phyloP scores from a whole-genome alignment of 2,888 invertebrate genomes.

The Ceraclea dissimilis region DNA sequence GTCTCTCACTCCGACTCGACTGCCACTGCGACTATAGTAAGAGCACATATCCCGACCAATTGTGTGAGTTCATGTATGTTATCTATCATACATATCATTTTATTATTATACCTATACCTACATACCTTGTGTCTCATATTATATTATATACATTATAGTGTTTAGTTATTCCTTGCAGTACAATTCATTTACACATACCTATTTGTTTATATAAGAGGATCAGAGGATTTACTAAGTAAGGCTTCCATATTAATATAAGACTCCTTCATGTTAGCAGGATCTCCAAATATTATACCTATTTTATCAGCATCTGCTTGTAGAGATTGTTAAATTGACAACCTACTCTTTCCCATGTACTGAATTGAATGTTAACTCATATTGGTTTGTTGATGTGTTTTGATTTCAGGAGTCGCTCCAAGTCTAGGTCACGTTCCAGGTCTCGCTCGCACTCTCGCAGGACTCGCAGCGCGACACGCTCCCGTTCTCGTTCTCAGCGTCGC shows the following conservation, averaged over 20 bases:
- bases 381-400: slow-evolving; percentile 1
- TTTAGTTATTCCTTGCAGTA: too few relatives aligned
- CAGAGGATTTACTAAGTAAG: too few relatives aligned
- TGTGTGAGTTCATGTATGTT: background rate
- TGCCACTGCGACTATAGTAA: background rate
- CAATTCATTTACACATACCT: too few relatives aligned
- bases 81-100: background rate
- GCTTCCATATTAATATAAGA: too few relatives aligned
- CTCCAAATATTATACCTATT: too few relatives aligned
- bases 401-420: slow-evolving; percentile 32
- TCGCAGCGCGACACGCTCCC: slow-evolving; percentile 44
- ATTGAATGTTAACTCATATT: too few relatives aligned
- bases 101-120: background rate
- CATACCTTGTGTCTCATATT: background rate
- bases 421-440: slow-evolving; percentile 53
- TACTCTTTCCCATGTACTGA: too few relatives aligned
- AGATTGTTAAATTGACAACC: too few relatives aligned
- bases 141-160: background rate
- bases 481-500: slow-evolving; percentile 41
- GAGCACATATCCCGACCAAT: background rate
- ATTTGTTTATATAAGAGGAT: too few relatives aligned
- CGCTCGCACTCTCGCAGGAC: slow-evolving; percentile 55
- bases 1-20: slow-evolving; percentile 15
- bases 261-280: too few relatives aligned
- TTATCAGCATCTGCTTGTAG: too few relatives aligned